These are phyloP conservation scores for Dasyurus viverrinus DNA, from an alignment of 2,113 vertebrate genomes.

Conservation along the genomic window DNA sequence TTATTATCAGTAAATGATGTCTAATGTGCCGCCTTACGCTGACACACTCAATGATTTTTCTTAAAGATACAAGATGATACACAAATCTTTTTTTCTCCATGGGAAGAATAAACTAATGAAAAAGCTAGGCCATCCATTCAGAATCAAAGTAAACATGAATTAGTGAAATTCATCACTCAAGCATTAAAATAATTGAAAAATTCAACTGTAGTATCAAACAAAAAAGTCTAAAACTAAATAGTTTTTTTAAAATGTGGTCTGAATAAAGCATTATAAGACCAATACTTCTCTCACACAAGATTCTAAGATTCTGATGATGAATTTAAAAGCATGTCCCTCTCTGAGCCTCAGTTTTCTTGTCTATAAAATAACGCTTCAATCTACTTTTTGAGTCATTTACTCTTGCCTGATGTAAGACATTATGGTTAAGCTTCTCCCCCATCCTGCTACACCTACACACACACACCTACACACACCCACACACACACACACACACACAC, in stretches of 20 bases:
- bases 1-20: not conserved
- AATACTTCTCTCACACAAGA: not conserved
- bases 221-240: not conserved
- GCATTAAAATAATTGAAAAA: no score
- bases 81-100: conserved; percentile 3
- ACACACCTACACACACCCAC: no score
- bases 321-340: not conserved
- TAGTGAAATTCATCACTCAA: not conserved
- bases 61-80: not conserved
- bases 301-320: not conserved
- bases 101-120: not conserved
- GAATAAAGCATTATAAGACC: not conserved
- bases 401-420: not conserved
- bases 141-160: not conserved
- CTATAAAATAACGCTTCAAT: not conserved
- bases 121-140: not conserved
- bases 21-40: not conserved
- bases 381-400: not conserved
- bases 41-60: not conserved
- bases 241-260: not conserved
- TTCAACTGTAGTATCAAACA: not conserved
- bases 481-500: no score
- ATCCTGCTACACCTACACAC: no score
- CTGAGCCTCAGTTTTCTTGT: not conserved
- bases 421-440: not conserved